These are phyloP conservation scores for Halcyon smyrnensis DNA, from an alignment of 2,797 vertebrate genomes.

Conservation along the genomic window DNA sequence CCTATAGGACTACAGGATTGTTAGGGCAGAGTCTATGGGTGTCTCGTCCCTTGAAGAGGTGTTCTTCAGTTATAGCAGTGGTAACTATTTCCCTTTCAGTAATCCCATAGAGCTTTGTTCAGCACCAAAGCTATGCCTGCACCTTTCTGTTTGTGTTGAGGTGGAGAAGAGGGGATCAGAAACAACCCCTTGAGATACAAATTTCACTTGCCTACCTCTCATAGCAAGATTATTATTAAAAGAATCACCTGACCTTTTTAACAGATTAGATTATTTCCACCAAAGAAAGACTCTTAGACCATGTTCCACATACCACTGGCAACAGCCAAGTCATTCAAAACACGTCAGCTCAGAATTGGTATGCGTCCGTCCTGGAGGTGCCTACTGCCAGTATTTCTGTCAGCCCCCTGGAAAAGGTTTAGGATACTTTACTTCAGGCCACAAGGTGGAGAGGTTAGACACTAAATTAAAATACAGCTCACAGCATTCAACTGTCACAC, in stretches of 20 bases:
- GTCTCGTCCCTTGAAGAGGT: neutral
- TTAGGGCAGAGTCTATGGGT: neutral
- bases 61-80: neutral
- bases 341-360: neutral
- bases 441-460: neutral
- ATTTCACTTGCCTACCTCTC: neutral
- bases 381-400: neutral
- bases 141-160: neutral
- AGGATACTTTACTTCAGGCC: neutral
- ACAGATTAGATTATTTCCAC: neutral
- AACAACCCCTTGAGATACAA: neutral
- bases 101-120: neutral
- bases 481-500: neutral
- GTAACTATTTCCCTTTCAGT: neutral
- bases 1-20: neutral
- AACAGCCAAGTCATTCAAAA: neutral
- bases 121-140: neutral
- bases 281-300: neutral
- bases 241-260: neutral
- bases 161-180: neutral
- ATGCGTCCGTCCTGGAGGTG: neutral
- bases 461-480: neutral
- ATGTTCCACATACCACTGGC: rapidly evolving
- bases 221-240: neutral
- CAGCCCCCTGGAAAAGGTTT: neutral